phyloP scores from a whole-genome alignment of 2,888 invertebrate species.

The Camptogramma bilineatum region DNA sequence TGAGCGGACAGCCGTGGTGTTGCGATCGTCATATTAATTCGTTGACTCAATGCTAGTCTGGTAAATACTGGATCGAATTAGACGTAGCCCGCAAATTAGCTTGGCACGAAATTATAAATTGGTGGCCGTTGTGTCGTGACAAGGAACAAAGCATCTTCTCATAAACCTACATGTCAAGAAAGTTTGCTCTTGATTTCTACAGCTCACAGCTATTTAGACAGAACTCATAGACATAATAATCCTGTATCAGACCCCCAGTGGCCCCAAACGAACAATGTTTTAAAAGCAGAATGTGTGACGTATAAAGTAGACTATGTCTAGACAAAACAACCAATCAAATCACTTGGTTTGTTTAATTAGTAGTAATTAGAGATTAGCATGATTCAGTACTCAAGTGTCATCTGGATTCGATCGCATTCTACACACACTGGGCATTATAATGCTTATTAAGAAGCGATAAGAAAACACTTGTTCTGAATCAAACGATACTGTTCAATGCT shows the following conservation, averaged over 20 bases:
- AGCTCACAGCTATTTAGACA: not conserved
- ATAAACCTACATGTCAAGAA: not conserved
- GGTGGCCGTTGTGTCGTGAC: slow-evolving; percentile 42
- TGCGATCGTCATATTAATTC: slow-evolving; percentile 13
- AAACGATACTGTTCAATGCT: not conserved
- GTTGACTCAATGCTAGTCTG: slow-evolving; percentile 6
- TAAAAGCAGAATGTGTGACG: not conserved
- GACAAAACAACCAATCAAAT: slow-evolving; percentile 45
- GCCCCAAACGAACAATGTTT: slow-evolving; percentile 6
- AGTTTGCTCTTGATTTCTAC: slow-evolving; percentile 6
- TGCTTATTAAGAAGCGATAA: slow-evolving; percentile 1
- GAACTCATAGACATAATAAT: not conserved
- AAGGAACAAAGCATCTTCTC: slow-evolving; percentile 12
- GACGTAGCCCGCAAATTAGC: slow-evolving; percentile 58
- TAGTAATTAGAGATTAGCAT: slow-evolving; percentile 43
- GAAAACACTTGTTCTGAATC: not conserved
- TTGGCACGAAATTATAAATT: slow-evolving; percentile 58
- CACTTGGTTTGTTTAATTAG: slow-evolving; percentile 27
- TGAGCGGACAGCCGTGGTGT: not conserved
- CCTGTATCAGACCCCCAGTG: not conserved
- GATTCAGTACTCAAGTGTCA: slow-evolving; percentile 1
- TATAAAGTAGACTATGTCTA: slow-evolving; percentile 43
- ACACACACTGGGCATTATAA: not conserved
- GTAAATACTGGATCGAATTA: slow-evolving; percentile 60
- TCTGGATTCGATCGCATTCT: slow-evolving; percentile 3